Percentiles rank a stretch among this genome's conserved stretches.
Conservation (phyloP, 1,140 invertebrate species). For the Platorchestia sp. region DNA sequence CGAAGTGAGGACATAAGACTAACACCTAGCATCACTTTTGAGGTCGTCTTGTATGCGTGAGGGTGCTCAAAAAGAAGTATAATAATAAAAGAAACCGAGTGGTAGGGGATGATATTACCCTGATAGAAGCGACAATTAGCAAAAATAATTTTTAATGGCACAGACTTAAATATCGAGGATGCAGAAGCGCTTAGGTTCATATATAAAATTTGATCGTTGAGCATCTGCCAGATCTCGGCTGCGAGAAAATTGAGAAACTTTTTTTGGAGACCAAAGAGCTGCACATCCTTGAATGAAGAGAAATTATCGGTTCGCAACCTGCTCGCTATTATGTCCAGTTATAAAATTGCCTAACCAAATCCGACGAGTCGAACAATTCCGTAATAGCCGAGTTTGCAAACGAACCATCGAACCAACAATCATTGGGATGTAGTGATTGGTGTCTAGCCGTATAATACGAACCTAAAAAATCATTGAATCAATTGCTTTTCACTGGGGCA, state of each 20-base stretch:
- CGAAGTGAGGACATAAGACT: too few relatives aligned
- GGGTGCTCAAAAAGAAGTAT: too few relatives aligned
- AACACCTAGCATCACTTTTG: too few relatives aligned
- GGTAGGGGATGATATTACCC: not conserved
- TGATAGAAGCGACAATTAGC: not conserved
- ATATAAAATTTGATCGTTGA: too few relatives aligned
- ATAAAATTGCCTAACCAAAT: not conserved
- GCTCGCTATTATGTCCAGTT: not conserved
- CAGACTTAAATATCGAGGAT: not conserved
- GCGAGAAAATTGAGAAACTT: too few relatives aligned
- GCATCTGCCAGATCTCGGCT: too few relatives aligned
- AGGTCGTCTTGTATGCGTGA: too few relatives aligned
- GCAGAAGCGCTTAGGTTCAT: not conserved
- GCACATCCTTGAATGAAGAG: too few relatives aligned
- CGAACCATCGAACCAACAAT: not conserved
- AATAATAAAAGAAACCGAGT: too few relatives aligned
- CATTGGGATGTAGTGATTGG: not conserved
- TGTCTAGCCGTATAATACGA: not conserved
- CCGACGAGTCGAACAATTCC: not conserved
- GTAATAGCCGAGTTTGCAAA: not conserved
- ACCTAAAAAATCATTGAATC: not conserved
- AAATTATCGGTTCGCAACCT: too few relatives aligned
- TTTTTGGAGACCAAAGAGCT: too few relatives aligned
- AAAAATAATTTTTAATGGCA: not conserved
- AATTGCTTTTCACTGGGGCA: not conserved